phyloP scores from a whole-genome alignment of 2,113 vertebrate species.

The Octodon degus region DNA sequence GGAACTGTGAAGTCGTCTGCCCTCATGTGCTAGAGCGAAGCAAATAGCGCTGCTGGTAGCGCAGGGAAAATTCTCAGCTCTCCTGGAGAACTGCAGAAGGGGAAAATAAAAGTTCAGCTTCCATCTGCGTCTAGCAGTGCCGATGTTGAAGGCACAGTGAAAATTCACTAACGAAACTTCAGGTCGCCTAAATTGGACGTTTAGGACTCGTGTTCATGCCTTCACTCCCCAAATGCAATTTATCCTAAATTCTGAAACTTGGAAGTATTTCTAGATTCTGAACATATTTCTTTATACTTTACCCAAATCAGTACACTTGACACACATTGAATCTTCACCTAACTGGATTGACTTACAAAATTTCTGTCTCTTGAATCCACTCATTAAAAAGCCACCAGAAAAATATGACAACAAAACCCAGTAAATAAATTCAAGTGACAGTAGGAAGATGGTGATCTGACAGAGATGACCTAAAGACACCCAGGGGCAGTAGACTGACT shows the following conservation, averaged over 20 bases:
- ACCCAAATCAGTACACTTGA: not conserved
- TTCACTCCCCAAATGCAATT: not conserved
- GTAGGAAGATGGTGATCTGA: not conserved
- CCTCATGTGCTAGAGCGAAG: constrained; percentile 26
- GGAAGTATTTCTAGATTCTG: not conserved
- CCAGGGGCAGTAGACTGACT: not conserved
- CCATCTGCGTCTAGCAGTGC: not conserved
- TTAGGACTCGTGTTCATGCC: not conserved
- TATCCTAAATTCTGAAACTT: not conserved
- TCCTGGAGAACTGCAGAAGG: not conserved
- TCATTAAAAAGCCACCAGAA: not conserved
- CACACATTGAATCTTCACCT: not conserved
- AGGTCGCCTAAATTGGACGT: not conserved
- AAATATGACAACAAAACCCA: not conserved
- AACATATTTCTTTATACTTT: not conserved
- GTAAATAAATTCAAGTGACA: not conserved
- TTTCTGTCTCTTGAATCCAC: not conserved
- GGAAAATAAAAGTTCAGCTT: not conserved
- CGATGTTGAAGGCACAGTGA: not conserved
- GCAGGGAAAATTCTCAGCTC: not conserved
- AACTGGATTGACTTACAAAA: not conserved
- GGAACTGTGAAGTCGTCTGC: not conserved
- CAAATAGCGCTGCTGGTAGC: constrained; percentile 51
- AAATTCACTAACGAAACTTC: not conserved
- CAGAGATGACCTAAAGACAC: not conserved